Conservation (phyloP, 2,797 vertebrate species). For the Falco naumanni region DNA sequence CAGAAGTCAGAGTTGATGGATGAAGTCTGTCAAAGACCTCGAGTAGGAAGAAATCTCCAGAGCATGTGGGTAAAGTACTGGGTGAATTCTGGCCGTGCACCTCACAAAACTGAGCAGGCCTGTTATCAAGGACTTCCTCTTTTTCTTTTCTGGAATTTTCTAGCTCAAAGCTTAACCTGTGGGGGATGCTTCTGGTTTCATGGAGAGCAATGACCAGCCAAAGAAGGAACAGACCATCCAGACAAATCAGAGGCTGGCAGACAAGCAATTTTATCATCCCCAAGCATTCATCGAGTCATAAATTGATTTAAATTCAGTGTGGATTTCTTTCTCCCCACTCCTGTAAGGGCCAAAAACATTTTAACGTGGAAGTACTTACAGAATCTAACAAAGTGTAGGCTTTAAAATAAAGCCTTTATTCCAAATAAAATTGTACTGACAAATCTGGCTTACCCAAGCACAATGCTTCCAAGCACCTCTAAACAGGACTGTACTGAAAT, state of each 20-base stretch:
- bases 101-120: background rate
- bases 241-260: background rate
- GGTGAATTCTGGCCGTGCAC: background rate
- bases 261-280: background rate
- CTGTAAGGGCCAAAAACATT: background rate
- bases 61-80: fast-evolving
- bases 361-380: background rate
- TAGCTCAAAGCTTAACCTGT: background rate
- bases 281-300: background rate
- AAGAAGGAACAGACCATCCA: background rate
- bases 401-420: background rate
- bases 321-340: background rate
- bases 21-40: background rate
- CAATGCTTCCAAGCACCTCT: background rate
- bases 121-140: no score
- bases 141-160: background rate
- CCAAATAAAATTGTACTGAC: background rate
- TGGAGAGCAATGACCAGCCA: background rate
- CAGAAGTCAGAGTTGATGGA: background rate
- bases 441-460: background rate
- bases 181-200: background rate
- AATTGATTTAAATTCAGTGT: background rate
- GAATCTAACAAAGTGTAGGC: background rate
- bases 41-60: background rate
- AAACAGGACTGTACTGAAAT: background rate